Conservation (phyloP, 2,888 invertebrate genomes). For the Rotaria sp. region DNA sequence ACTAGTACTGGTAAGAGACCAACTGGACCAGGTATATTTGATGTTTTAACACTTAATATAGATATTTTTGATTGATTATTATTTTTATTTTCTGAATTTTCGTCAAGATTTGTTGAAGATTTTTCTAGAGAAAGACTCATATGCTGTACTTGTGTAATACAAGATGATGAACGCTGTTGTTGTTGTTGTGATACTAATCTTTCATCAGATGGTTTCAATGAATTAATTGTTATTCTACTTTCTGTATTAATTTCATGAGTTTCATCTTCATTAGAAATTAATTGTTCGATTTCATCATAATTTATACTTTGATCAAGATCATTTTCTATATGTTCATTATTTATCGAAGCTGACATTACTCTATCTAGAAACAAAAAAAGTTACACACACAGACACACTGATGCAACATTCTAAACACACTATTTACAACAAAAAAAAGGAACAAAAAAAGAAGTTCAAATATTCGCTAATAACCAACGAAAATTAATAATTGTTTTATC, state of each 20-base stretch:
- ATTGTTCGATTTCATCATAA: background rate
- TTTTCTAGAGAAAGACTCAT: background rate
- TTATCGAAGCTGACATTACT: background rate
- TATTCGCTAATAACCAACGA: background rate
- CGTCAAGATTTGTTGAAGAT: background rate
- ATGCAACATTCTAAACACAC: background rate
- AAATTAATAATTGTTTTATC: background rate
- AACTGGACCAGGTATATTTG: slow-evolving; percentile 8
- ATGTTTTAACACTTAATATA: background rate
- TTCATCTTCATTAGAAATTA: background rate
- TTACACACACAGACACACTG: background rate
- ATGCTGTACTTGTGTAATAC: background rate
- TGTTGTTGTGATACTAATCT: background rate
- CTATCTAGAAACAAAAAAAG: background rate
- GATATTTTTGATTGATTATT: background rate
- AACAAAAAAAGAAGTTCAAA: background rate
- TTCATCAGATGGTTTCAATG: background rate
- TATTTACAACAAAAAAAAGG: background rate
- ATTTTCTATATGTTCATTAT: background rate
- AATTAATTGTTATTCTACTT: background rate
- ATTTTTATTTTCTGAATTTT: background rate
- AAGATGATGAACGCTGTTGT: background rate
- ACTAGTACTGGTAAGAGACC: slow-evolving; percentile 2
- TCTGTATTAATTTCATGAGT: background rate
- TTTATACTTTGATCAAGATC: background rate